Evolutionary conservation across 2,113 vertebrate genomes (phyloP), one percentile per base, ranked within the genome.

Genomic region (Oxyura jamaicensis): DNA sequence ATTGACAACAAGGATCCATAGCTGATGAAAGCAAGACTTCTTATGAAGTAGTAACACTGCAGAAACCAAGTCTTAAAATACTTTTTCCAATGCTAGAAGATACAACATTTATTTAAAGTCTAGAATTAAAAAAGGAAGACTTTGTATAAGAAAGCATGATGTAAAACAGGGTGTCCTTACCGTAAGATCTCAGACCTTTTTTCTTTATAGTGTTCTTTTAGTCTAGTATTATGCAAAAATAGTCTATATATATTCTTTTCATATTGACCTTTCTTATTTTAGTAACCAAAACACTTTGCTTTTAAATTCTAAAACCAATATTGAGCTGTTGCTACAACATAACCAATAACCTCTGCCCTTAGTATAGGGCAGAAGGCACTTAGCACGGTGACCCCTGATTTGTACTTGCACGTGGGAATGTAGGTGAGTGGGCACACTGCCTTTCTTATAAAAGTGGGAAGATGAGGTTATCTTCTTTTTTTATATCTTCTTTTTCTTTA

Each of bases 241-340:
- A 50, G 8, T 2, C 8, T 18, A 2, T 2, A 23, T 1, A 76
- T 8, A 3, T 6, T 36, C 0, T 4, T 42, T 60, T 42, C 18
- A 33, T 17, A 23, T 42, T 26, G 8, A 15, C 3, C 3, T 71
- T 31, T 4, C 1, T 7, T 77, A 63, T 19, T 59, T 36, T 15
- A 60, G 46, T 2, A 52, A 5, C 16, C 8, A 35, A 2, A 81
- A 15, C 10, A 39, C 6, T 50, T 84, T 17, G 0, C 9, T 82
- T 76, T 68, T 5, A 26, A 6, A 11, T 46, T 21, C 28, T 50
- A 13, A 48, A 3, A 22, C 10, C 13, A 59, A 31, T 6, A 56
- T 1, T 10, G 3, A 35, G 0, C 6, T 50, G 7, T 4, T 39
- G 52, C 21, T 1, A 39, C 31, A 44, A 1, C 6, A 50, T 1